Evolutionary conservation across 2,888 invertebrate species (phyloP).

Genomic region (Myathropa florea): DNA sequence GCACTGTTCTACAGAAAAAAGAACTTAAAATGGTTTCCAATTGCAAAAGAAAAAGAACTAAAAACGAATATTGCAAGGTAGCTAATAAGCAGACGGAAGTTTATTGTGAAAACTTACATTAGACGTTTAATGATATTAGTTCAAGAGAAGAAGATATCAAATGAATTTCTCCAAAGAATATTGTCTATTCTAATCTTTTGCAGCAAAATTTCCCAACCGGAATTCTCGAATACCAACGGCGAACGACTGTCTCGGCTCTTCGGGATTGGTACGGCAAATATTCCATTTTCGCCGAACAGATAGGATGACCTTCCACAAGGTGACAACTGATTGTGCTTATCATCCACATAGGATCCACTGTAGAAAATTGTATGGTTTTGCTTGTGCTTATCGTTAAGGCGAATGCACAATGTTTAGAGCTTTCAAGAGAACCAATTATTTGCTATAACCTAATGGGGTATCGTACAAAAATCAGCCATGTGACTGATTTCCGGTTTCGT

Average conservation of each 20-base stretch:
- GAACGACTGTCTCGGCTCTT: constrained; percentile 60
- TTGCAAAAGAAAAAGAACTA: constrained; percentile 5
- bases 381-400: not conserved
- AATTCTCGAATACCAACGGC: constrained; percentile 57
- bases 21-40: constrained; percentile 42
- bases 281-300: constrained; percentile 34
- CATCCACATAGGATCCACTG: constrained; percentile 38
- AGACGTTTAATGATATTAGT: constrained; percentile 53
- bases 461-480: too few species aligned
- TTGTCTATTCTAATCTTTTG: constrained; percentile 20
- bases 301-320: constrained; percentile 68
- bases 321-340: constrained; percentile 43
- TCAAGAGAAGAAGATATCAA: constrained; percentile 7
- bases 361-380: constrained; percentile 22
- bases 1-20: not conserved
- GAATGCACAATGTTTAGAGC: not conserved
- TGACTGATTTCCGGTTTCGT: too few species aligned
- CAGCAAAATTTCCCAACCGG: constrained; percentile 46
- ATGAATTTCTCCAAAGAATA: constrained; percentile 29
- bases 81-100: too few species aligned
- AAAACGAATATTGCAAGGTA: not conserved
- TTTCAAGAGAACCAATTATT: not conserved
- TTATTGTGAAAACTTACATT: constrained; percentile 38
- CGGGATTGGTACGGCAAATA: constrained; percentile 39
- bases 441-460: not conserved